phyloP scores from a whole-genome alignment of 1,140 invertebrate species.

The Rhopalosiphum padi region DNA sequence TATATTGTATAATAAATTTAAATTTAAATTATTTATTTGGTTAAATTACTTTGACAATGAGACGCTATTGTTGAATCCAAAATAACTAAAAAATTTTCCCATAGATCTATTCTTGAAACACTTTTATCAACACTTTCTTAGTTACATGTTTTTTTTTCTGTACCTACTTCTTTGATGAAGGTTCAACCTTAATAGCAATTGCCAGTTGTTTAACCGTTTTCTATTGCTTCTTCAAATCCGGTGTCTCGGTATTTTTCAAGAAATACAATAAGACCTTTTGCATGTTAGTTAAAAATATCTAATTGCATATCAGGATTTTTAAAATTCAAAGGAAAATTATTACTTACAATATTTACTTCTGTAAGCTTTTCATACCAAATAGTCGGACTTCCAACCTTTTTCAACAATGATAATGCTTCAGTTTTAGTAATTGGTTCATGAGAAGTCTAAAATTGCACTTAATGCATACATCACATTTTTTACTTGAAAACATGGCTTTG shows the following conservation, averaged over 20 bases:
- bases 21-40: conserved; percentile 15
- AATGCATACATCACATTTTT: not conserved
- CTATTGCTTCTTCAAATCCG: not conserved
- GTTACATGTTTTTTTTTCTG: not conserved
- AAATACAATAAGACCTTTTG: conserved; percentile 21
- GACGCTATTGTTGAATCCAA: not conserved
- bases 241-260: not conserved
- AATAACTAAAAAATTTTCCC: not conserved
- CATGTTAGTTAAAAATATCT: not conserved
- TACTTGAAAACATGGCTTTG: not conserved
- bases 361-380: not conserved
- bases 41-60: conserved; percentile 23
- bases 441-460: not conserved
- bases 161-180: not conserved
- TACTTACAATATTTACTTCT: not conserved
- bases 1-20: not conserved
- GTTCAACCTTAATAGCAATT: not conserved
- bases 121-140: conserved; percentile 1
- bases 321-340: not conserved
- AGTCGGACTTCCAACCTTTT: not conserved
- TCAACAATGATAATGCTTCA: conserved; percentile 27
- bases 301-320: conserved; percentile 9
- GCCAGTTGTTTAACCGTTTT: not conserved
- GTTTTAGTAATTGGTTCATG: conserved; percentile 16
- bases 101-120: not conserved